Percentiles rank a stretch among this genome's conserved stretches.
These are phyloP conservation scores for Musca domestica DNA, from an alignment of 1,140 invertebrate genomes.

Conservation along the genomic window DNA sequence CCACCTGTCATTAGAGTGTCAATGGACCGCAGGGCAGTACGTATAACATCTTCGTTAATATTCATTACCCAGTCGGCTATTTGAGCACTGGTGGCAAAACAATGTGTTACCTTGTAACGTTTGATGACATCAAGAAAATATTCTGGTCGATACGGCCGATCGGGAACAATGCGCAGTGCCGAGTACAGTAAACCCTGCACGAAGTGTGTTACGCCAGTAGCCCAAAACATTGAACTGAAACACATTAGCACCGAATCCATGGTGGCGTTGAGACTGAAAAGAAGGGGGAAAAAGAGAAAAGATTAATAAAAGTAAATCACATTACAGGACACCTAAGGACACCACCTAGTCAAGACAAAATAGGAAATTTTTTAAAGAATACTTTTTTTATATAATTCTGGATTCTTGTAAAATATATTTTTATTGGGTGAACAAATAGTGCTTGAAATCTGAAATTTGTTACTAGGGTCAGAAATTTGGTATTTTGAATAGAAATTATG, in stretches of 20 bases:
- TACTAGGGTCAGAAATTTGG: too few relatives aligned
- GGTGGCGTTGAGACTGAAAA: slow-evolving; percentile 36
- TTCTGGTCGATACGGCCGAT: slow-evolving; percentile 35
- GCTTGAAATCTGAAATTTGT: too few relatives aligned
- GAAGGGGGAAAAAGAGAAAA: too few relatives aligned
- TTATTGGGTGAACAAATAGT: too few relatives aligned
- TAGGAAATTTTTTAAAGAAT: too few relatives aligned
- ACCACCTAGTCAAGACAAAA: too few relatives aligned
- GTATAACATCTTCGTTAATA: slow-evolving; percentile 15
- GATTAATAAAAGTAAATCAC: too few relatives aligned
- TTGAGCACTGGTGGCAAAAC: slow-evolving; percentile 38
- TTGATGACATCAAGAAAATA: slow-evolving; percentile 38
- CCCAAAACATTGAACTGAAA: slow-evolving; percentile 49
- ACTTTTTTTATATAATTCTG: too few relatives aligned
- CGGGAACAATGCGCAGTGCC: slow-evolving; percentile 39
- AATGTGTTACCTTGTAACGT: slow-evolving; percentile 35
- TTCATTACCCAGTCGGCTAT: slow-evolving; percentile 31
- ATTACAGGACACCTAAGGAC: too few relatives aligned
- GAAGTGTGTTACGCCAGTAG: slow-evolving; percentile 39
- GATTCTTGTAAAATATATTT: too few relatives aligned
- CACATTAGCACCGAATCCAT: slow-evolving; percentile 37
- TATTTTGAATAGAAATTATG: too few relatives aligned
- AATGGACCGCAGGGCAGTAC: slow-evolving; percentile 28
- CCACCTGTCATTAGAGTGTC: slow-evolving; percentile 39
- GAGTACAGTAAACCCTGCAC: slow-evolving; percentile 38